Percentiles rank a stretch among this genome's conserved stretches.
phyloP scores from a whole-genome alignment of 2,113 vertebrate genomes.

The Gymnobelideus leadbeateri region DNA sequence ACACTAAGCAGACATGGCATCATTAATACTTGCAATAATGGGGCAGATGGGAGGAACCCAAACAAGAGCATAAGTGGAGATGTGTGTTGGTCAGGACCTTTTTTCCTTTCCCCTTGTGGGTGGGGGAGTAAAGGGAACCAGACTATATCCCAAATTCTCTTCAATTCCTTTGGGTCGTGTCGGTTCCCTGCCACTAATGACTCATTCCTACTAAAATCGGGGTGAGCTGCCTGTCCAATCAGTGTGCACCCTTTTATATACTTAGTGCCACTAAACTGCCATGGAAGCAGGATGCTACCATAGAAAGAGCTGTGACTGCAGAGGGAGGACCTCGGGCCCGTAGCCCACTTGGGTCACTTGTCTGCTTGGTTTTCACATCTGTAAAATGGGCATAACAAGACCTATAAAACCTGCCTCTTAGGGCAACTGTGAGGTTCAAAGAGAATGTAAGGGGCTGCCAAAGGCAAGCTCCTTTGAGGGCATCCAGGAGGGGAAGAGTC shows the following conservation, averaged over 20 bases:
- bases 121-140: no score
- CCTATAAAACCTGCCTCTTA: not conserved
- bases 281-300: not conserved
- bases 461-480: conserved; percentile 32
- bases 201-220: not conserved
- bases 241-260: not conserved
- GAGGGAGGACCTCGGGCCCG: not conserved
- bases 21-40: not conserved
- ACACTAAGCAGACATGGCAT: not conserved
- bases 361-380: not conserved
- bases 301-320: not conserved
- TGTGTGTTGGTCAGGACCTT: no score
- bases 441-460: not conserved
- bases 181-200: not conserved
- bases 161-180: not conserved
- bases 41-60: not conserved
- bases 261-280: not conserved
- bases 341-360: not conserved
- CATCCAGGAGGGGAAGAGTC: conserved; percentile 40
- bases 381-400: not conserved
- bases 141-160: not conserved
- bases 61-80: not conserved
- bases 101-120: no score
- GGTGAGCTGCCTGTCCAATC: not conserved
- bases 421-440: not conserved